Percentiles rank a stretch among this genome's conserved stretches.
These are phyloP conservation scores for Naja naja DNA, from an alignment of 2,113 vertebrate species.

Conservation along the genomic window DNA sequence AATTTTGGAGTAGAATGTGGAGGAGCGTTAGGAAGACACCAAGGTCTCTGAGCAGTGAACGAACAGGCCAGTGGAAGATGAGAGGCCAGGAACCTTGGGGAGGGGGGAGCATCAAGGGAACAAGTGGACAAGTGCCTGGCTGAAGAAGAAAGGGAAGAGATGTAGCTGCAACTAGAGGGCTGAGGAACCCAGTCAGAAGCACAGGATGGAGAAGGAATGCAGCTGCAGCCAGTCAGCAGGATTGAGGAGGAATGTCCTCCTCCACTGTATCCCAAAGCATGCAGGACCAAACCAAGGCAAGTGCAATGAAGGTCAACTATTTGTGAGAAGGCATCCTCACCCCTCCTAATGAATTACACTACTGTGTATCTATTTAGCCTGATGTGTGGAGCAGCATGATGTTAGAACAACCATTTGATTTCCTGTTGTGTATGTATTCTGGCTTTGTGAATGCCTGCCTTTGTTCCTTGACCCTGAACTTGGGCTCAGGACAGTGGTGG, in stretches of 20 bases:
- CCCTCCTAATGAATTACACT: background rate
- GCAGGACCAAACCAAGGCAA: background rate
- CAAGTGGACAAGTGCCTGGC: no score
- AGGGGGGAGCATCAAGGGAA: no score
- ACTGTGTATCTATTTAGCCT: background rate
- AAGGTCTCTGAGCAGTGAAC: background rate
- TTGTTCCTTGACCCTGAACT: background rate
- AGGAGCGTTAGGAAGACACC: background rate
- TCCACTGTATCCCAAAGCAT: background rate
- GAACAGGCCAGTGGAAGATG: no score
- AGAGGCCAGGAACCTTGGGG: no score
- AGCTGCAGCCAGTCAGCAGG: background rate
- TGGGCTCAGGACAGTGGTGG: background rate
- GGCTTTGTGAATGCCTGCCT: background rate
- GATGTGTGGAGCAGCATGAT: background rate
- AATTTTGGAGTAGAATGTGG: background rate
- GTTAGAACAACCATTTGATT: background rate
- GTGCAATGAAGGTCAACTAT: background rate
- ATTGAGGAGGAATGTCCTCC: background rate
- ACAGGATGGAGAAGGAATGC: background rate
- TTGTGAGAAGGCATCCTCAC: background rate
- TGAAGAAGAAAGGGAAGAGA: no score
- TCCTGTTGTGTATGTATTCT: background rate
- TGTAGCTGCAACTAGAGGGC: no score
- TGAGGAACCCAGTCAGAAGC: no score